A percentile compares a stretch with the other conserved stretches of the same genome.
Conservation (phyloP, 1,140 invertebrate genomes). For the Araneus ventricosus region DNA sequence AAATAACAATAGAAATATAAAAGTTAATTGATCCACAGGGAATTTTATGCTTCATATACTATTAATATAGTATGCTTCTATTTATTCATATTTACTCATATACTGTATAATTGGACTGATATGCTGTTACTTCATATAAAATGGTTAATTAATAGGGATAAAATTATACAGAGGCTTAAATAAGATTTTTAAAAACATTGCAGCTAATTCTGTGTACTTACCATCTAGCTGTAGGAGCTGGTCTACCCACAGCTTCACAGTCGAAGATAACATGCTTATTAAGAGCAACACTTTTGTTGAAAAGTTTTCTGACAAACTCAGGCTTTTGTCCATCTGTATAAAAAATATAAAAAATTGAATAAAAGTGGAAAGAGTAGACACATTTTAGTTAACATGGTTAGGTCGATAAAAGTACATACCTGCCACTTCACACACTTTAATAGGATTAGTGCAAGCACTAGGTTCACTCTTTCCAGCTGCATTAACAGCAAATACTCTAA, state of each 20-base stretch:
- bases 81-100: too few relatives aligned
- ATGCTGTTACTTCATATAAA: too few relatives aligned
- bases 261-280: conserved; percentile 92
- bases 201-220: background rate
- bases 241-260: conserved; percentile 94
- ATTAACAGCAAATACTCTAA: conserved; percentile 76
- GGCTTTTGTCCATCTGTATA: conserved; percentile 90
- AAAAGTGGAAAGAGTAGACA: background rate
- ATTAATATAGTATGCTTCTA: too few relatives aligned
- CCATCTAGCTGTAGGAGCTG: conserved; percentile 94
- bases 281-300: conserved; percentile 89
- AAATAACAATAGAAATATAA: too few relatives aligned
- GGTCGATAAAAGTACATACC: conserved; percentile 29
- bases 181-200: too few relatives aligned
- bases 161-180: too few relatives aligned
- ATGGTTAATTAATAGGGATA: too few relatives aligned
- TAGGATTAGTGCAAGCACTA: conserved; percentile 74
- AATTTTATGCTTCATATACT: too few relatives aligned
- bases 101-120: too few relatives aligned
- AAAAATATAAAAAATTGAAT: conserved; percentile 40
- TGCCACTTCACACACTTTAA: conserved; percentile 76
- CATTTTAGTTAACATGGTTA: background rate
- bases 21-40: too few relatives aligned
- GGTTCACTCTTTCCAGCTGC: conserved; percentile 75
- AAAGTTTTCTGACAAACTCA: conserved; percentile 92